Evolutionary conservation across 2,797 vertebrate species (phyloP).

Genomic region (Rallus crepitans): DNA sequence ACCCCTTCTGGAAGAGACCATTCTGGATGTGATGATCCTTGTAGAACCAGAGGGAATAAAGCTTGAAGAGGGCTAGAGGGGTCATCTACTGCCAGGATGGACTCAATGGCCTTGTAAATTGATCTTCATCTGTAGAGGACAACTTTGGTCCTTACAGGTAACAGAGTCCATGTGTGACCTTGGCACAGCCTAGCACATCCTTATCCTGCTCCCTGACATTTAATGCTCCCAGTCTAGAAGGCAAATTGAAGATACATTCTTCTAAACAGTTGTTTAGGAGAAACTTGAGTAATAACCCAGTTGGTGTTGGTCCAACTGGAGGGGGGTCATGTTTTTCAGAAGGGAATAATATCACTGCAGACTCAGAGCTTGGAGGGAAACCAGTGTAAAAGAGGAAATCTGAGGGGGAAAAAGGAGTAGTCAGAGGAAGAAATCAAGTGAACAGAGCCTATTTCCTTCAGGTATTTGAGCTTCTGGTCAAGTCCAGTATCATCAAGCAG

Average conservation of each 20-base stretch:
- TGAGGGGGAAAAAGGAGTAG: not conserved
- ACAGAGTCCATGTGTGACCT: not conserved
- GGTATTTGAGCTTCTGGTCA: not conserved
- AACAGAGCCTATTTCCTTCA: constrained; percentile 18
- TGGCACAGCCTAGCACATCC: not conserved
- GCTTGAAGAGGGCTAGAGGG: not conserved
- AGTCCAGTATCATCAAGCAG: not conserved
- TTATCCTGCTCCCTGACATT: not conserved
- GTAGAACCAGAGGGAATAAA: not conserved
- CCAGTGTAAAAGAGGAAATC: not conserved
- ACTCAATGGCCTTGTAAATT: not conserved
- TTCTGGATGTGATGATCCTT: not conserved
- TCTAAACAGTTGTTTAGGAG: not conserved
- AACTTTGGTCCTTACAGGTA: not conserved
- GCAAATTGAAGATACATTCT: not conserved
- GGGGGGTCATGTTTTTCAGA: not conserved
- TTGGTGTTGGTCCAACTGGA: not conserved
- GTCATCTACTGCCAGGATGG: not conserved
- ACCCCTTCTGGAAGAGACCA: not conserved
- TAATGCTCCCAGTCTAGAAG: not conserved
- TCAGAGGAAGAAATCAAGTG: not conserved
- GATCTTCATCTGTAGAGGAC: not conserved
- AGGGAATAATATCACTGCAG: not conserved
- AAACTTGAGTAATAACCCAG: not conserved
- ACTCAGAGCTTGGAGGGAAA: not conserved